Percentiles rank a stretch among this genome's conserved stretches.
Conservation (phyloP, 2,113 vertebrate genomes). For the Scolopax mira region DNA sequence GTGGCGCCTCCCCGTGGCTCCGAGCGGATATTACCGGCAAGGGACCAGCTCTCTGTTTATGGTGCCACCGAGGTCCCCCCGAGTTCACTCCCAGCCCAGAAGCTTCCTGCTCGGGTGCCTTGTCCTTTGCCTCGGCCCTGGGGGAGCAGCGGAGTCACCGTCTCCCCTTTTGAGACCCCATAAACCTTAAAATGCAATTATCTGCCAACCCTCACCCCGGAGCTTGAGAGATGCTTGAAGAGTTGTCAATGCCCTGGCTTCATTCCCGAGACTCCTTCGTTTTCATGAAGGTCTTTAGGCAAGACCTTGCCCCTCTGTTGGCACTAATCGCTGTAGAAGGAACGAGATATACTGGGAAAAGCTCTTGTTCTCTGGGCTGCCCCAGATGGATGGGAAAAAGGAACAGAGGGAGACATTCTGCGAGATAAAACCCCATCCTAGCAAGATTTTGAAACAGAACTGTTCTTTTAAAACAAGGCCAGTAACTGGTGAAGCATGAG, state of each 20-base stretch:
- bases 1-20: neutral
- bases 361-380: neutral
- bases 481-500: neutral
- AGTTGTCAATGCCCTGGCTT: neutral
- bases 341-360: neutral
- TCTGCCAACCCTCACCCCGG: neutral
- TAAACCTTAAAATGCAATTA: neutral
- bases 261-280: neutral
- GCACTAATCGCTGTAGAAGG: rapidly evolving
- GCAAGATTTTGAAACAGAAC: neutral
- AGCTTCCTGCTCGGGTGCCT: neutral
- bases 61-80: neutral
- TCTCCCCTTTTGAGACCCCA: neutral
- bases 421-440: neutral
- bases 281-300: neutral
- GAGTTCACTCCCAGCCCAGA: neutral
- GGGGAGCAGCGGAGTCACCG: neutral
- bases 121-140: neutral
- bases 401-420: rapidly evolving
- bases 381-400: neutral
- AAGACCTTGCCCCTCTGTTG: neutral
- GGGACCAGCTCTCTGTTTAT: neutral
- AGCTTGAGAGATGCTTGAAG: neutral
- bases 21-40: rapidly evolving
- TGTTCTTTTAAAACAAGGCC: neutral